Evolutionary conservation across 2,888 invertebrate species (phyloP).

Genomic region (Nezara viridula): DNA sequence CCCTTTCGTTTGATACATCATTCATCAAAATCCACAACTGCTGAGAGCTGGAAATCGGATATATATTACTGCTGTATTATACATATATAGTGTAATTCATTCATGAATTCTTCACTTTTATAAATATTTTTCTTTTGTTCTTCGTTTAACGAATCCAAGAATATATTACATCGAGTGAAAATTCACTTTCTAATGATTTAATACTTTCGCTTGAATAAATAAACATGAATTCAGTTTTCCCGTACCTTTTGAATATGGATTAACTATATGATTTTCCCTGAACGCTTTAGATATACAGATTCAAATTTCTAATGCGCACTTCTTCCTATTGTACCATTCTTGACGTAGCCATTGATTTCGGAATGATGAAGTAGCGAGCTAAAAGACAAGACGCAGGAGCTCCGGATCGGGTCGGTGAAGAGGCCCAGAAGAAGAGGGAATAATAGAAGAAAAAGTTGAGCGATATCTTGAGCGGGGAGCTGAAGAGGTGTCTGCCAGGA

Average conservation of each 20-base stretch:
- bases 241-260: neutral
- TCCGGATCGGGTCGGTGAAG: neutral
- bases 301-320: neutral
- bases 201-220: neutral
- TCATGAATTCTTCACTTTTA: no score
- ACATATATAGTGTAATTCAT: no score
- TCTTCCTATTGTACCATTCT: neutral
- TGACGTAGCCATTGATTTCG: neutral
- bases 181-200: neutral
- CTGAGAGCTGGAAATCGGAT: no score
- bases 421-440: conserved; percentile 6
- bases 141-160: no score
- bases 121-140: no score
- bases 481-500: conserved; percentile 42
- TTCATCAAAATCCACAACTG: no score
- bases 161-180: no score
- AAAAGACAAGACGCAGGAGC: neutral
- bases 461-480: neutral
- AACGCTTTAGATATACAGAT: neutral
- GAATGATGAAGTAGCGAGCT: neutral
- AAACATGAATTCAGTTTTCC: neutral
- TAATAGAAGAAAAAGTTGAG: conserved; percentile 47
- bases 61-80: no score
- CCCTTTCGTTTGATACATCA: no score
- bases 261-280: neutral